A percentile compares a stretch with the other conserved stretches of the same genome.
phyloP scores from a whole-genome alignment of 2,797 vertebrate genomes.

The Scomberomorus guttatus region DNA sequence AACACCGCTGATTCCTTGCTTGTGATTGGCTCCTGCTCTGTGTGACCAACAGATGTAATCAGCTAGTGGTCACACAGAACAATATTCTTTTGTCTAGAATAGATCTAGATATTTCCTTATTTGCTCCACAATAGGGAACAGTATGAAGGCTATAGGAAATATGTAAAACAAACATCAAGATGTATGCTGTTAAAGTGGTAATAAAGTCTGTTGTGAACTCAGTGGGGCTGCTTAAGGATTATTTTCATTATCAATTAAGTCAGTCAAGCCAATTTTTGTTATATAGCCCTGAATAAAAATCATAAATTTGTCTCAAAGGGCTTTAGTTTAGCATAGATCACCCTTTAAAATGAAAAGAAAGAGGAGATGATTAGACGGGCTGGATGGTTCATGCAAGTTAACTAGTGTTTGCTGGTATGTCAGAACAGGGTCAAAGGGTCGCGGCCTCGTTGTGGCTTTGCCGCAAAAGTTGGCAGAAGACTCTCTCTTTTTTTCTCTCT shows the following conservation, averaged over 20 bases:
- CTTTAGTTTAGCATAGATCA: too few species aligned
- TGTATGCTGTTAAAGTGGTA: too few species aligned
- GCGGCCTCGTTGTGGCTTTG: background rate
- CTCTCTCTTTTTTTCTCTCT: constrained; percentile 20
- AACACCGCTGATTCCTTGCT: background rate
- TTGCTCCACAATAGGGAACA: background rate
- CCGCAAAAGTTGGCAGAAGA: constrained; percentile 14
- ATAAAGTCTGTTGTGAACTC: background rate
- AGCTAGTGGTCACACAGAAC: background rate
- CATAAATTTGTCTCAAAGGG: too few species aligned
- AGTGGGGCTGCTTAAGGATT: background rate
- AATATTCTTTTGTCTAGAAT: constrained; percentile 5
- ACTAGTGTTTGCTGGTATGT: background rate
- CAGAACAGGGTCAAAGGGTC: constrained; percentile 46
- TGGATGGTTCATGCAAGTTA: background rate
- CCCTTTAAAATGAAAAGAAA: background rate
- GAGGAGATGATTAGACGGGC: background rate
- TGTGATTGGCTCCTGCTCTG: background rate
- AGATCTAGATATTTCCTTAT: background rate
- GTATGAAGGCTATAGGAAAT: background rate
- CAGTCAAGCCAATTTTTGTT: too few species aligned
- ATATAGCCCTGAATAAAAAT: too few species aligned
- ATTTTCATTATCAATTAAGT: background rate
- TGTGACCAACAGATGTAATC: constrained; percentile 10
- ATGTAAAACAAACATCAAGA: background rate